A percentile compares a stretch with the other conserved stretches of the same genome.
phyloP scores from a whole-genome alignment of 2,888 invertebrate genomes.

The Vannuccia rotundouncinata region DNA sequence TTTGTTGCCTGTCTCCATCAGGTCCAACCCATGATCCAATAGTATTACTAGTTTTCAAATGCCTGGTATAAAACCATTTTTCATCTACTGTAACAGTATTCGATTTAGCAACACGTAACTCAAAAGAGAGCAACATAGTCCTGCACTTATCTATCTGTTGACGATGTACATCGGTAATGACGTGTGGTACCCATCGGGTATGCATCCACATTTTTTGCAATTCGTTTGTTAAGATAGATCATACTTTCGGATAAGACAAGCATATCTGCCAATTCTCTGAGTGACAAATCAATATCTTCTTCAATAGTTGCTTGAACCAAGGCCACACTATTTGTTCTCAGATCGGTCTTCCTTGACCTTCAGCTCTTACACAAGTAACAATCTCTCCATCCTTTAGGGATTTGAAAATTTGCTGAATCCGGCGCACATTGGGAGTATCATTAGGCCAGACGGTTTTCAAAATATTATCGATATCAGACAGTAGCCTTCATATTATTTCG shows the following conservation, averaged over 20 bases:
- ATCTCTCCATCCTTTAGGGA: conserved; percentile 14
- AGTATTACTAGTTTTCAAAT: not conserved
- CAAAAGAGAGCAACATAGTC: not conserved
- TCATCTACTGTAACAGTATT: not conserved
- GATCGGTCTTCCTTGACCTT: not conserved
- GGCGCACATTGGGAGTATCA: conserved; percentile 27
- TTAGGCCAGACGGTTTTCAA: conserved; percentile 30
- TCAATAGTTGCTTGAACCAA: not conserved
- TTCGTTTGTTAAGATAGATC: not conserved
- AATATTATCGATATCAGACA: conserved; percentile 32
- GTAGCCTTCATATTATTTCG: conserved; percentile 25
- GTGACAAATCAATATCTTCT: not conserved
- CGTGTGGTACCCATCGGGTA: not conserved
- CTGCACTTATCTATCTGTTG: not conserved
- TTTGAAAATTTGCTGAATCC: conserved; percentile 23
- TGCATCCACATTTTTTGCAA: not conserved
- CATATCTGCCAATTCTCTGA: not conserved
- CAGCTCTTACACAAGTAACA: conserved; percentile 24
- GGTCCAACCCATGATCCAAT: not conserved
- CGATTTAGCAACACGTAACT: not conserved
- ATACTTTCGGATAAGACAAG: not conserved
- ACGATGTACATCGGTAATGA: not conserved
- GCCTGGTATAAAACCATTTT: not conserved
- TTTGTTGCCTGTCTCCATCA: not conserved
- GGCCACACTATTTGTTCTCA: not conserved